Conservation (phyloP, 1,140 invertebrate species). For the Branchinecta lynchi region DNA sequence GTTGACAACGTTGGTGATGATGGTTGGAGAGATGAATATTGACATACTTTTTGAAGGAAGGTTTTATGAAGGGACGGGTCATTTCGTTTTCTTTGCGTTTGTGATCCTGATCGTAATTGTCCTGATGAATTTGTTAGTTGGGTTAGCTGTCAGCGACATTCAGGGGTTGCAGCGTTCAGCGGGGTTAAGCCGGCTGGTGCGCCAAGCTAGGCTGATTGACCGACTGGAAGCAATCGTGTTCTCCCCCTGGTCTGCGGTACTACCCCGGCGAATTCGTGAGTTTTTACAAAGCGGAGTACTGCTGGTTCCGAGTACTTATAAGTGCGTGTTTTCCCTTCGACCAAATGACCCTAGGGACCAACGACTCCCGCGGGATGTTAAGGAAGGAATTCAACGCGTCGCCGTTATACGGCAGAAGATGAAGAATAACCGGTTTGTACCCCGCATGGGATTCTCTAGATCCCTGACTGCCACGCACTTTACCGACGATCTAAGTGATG, state of each 20-base stretch:
- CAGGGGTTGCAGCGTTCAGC: slow-evolving; percentile 57
- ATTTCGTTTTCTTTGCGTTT: slow-evolving; percentile 57
- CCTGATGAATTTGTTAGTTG: slow-evolving; percentile 65
- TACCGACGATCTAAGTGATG: neutral
- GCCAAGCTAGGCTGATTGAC: slow-evolving; percentile 58
- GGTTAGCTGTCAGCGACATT: slow-evolving; percentile 65
- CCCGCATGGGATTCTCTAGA: neutral
- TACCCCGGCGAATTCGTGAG: slow-evolving; percentile 45
- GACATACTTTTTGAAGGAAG: slow-evolving; percentile 44
- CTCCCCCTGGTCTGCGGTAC: slow-evolving; percentile 46
- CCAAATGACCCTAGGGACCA: slow-evolving; percentile 64
- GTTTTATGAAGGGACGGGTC: slow-evolving; percentile 54
- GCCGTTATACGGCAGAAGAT: neutral
- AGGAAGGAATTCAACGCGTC: slow-evolving; percentile 31
- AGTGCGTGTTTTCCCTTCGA: slow-evolving; percentile 48
- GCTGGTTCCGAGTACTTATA: slow-evolving; percentile 48
- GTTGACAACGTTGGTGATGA: slow-evolving; percentile 70
- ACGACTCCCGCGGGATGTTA: slow-evolving; percentile 52
- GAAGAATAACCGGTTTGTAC: neutral
- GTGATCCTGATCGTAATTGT: slow-evolving; percentile 68
- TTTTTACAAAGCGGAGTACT: slow-evolving; percentile 49
- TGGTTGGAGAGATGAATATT: slow-evolving; percentile 64
- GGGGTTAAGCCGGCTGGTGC: slow-evolving; percentile 55
- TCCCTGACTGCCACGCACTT: neutral
- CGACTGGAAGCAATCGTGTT: slow-evolving; percentile 64